A percentile compares a stretch with the other conserved stretches of the same genome.
Conservation (phyloP, 1,140 invertebrate species). For the Cherax quadricarinatus region DNA sequence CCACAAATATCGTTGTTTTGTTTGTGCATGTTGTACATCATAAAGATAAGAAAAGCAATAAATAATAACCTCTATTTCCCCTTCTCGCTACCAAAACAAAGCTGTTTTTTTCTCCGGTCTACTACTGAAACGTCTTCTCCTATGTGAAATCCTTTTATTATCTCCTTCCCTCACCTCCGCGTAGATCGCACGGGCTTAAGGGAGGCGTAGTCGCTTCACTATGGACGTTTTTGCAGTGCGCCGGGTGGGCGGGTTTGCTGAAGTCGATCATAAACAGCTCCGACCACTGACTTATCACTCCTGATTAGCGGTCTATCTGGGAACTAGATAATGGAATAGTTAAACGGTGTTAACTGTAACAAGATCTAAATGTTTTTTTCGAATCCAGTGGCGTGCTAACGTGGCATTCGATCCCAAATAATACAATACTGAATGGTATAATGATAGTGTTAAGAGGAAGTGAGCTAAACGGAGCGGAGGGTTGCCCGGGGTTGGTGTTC, state of each 20-base stretch:
- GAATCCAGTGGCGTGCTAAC: slow-evolving; percentile 16
- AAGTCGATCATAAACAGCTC: slow-evolving; percentile 33
- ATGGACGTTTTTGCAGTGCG: slow-evolving; percentile 1
- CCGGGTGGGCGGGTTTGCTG: slow-evolving; percentile 24
- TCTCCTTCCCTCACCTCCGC: neutral
- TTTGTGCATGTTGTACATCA: too few species aligned
- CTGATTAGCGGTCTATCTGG: slow-evolving; percentile 32
- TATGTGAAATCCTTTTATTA: too few species aligned
- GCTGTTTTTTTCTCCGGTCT: too few species aligned
- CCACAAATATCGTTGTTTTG: too few species aligned
- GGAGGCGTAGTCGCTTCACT: slow-evolving; percentile 8
- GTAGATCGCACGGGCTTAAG: neutral
- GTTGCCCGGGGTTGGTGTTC: neutral
- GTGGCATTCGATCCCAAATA: neutral
- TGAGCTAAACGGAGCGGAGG: neutral
- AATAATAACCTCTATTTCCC: too few species aligned
- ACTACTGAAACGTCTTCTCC: too few species aligned
- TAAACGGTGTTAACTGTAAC: slow-evolving; percentile 36
- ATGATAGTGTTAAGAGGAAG: slow-evolving; percentile 22
- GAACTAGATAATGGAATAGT: slow-evolving; percentile 34
- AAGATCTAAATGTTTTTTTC: slow-evolving; percentile 22
- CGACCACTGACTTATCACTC: slow-evolving; percentile 24
- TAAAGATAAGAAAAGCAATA: too few species aligned
- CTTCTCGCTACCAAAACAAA: too few species aligned
- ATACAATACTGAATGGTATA: neutral